Conservation (phyloP, 2,113 vertebrate species). For the Peromyscus polionotus region DNA sequence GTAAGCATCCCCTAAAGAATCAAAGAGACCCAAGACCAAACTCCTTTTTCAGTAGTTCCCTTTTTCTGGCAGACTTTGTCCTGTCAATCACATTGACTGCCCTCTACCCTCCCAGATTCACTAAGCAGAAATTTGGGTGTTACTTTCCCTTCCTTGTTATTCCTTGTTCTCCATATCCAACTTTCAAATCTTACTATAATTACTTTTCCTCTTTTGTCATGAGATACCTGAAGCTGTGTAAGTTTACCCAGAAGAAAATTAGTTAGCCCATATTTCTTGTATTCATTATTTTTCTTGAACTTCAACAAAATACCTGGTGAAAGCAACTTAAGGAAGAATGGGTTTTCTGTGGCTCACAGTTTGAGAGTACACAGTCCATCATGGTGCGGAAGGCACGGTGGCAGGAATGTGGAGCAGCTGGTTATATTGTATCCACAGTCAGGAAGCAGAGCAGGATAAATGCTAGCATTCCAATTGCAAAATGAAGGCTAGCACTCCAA, state of each 20-base stretch:
- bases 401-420: background rate
- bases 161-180: background rate
- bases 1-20: background rate
- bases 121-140: background rate
- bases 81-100: no score
- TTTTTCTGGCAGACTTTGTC: background rate
- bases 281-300: background rate
- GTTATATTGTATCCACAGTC: background rate
- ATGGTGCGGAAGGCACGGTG: rapidly evolving
- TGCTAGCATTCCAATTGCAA: background rate
- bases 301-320: background rate
- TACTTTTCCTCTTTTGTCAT: background rate
- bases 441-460: background rate
- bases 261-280: background rate
- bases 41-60: background rate
- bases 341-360: background rate
- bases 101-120: background rate
- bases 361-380: background rate
- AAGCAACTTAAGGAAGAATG: background rate
- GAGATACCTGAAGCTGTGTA: background rate
- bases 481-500: background rate
- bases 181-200: background rate
- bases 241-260: background rate
- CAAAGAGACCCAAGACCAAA: background rate
- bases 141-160: no score